phyloP scores from a whole-genome alignment of 1,140 invertebrate genomes.

The Ladona fulva region DNA sequence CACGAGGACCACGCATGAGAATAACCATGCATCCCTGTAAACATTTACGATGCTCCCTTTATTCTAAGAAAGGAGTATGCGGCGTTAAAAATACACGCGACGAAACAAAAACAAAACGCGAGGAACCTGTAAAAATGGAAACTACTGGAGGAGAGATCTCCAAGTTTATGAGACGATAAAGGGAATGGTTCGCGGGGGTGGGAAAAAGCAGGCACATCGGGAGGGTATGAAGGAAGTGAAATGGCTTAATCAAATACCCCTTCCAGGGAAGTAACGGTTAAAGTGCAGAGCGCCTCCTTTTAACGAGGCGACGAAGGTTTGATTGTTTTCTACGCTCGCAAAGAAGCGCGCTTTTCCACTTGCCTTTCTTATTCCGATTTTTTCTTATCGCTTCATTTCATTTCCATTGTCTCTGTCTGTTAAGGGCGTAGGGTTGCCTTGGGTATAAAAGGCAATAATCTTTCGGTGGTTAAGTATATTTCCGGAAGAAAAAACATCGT shows the following conservation, averaged over 20 bases:
- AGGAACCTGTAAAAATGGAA: not conserved
- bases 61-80: no score
- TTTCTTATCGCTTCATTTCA: not conserved
- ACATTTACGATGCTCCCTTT: not conserved
- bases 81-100: no score
- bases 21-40: not conserved
- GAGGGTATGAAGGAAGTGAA: not conserved
- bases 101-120: no score
- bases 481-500: not conserved
- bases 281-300: not conserved
- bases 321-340: not conserved
- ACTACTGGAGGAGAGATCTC: not conserved
- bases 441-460: not conserved
- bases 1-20: not conserved
- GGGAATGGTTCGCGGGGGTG: no score
- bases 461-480: not conserved
- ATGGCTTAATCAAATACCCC: not conserved
- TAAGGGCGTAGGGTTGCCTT: not conserved
- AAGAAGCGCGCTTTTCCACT: not conserved
- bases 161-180: not conserved
- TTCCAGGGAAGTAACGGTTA: not conserved
- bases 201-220: no score
- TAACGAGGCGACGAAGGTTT: not conserved
- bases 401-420: not conserved
- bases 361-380: not conserved